Evolutionary conservation across 37 sponge, comb jelly and placozoan species (phyloP), one percentile per base, ranked within the genome.

Genomic region (Agelas oroides): DNA sequence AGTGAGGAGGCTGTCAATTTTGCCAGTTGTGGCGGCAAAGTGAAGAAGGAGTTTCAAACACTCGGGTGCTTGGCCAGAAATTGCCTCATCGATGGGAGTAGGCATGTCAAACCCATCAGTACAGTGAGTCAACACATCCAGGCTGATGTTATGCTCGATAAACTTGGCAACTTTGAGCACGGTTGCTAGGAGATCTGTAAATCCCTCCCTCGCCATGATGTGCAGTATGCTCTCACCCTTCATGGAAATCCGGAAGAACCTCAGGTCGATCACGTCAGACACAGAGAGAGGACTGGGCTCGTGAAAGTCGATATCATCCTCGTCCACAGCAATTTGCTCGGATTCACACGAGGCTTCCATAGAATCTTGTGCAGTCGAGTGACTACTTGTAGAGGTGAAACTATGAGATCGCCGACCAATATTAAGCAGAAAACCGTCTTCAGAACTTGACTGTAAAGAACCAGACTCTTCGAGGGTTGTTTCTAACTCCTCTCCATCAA

Each of bases 211-310:
- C 18, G 84, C 87, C 25, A 87, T 35, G 19, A 86, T 63, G 65
- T 94, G 94, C 5, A 94, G 75, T 5, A 90, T 55, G 21, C 74
- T 89, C 35, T 79, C 71, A 28, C 80, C 91, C 11, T 83, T 59
- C 18, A 41, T 31, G 31, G 57, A 71, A 6, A 76, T 62, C 0
- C 57, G 24, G 57, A 82, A 80, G 2, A 85, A 65, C 32, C 73
- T 25, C 31, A 83, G 86, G 46, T 87, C 61, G 39, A 78, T 20
- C 12, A 79, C 55, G 38, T 59, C 56, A 16, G 52, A 17, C 14
- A 70, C 54, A 35, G 56, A 23, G 35, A 84, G 71, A 25, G 90
- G 80, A 34, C 41, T 70, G 56, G 65, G 19, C 21, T 56, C 21
- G 41, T 83, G 64, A 3, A 41, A 41, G 25, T 63, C 65, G 0